These are phyloP conservation scores for Microcebus lehilahytsara DNA, from an alignment of 2,113 vertebrate species.

Conservation along the genomic window DNA sequence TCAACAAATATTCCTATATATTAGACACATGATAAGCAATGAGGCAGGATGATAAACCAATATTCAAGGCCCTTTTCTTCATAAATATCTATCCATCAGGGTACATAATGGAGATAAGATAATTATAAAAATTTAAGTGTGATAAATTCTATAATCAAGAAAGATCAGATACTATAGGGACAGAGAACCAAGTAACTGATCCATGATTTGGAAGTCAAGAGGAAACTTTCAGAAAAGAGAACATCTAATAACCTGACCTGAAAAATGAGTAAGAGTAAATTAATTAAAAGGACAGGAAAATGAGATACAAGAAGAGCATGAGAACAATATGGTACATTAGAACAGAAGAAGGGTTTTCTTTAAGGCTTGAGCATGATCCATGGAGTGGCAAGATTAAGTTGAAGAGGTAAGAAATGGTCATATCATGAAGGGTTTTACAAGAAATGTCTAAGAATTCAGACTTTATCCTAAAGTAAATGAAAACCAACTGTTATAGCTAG, in stretches of 20 bases:
- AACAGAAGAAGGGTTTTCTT: neutral
- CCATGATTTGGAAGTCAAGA: neutral
- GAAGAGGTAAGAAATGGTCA: neutral
- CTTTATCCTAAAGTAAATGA: neutral
- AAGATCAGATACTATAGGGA: neutral
- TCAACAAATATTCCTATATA: constrained; percentile 10
- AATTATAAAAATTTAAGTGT: neutral
- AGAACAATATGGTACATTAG: neutral
- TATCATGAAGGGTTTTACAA: neutral
- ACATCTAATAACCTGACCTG: neutral
- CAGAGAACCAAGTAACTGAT: neutral
- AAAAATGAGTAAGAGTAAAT: neutral
- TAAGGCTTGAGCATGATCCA: neutral
- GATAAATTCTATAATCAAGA: neutral
- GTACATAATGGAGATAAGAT: neutral
- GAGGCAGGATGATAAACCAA: neutral
- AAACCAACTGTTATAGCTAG: neutral
- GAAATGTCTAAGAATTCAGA: neutral
- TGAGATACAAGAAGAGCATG: neutral
- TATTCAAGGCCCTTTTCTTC: neutral
- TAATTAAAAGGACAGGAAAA: neutral
- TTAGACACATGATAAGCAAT: neutral
- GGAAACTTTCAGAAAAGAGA: neutral
- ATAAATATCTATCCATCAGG: neutral
- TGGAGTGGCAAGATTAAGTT: neutral